Percentiles rank a stretch among this genome's conserved stretches.
phyloP scores from a whole-genome alignment of 2,888 invertebrate genomes.

The Heliconius hortense region DNA sequence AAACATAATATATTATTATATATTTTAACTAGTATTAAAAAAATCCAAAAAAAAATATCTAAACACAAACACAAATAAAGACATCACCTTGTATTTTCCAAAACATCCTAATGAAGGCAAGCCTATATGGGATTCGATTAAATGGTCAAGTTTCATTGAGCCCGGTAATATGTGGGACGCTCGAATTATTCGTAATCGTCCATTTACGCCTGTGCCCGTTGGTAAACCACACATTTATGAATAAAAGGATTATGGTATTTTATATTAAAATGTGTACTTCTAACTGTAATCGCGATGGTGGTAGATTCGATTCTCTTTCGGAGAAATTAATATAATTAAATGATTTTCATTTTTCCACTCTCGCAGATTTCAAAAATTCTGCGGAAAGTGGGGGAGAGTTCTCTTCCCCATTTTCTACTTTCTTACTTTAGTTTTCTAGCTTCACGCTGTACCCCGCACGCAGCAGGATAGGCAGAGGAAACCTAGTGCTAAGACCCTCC shows the following conservation, averaged over 20 bases:
- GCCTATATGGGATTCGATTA: constrained; percentile 17
- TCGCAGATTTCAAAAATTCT: too few relatives aligned
- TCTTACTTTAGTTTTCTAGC: too few relatives aligned
- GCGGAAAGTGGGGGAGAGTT: too few relatives aligned
- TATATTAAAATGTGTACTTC: background rate
- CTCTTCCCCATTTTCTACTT: too few relatives aligned
- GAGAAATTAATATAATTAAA: too few relatives aligned
- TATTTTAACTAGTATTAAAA: background rate
- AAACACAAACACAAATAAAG: background rate
- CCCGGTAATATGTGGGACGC: constrained; percentile 20
- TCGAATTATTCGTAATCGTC: constrained; percentile 25
- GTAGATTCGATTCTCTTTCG: too few relatives aligned
- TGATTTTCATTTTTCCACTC: too few relatives aligned
- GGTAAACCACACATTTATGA: background rate
- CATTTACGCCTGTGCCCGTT: constrained; percentile 12
- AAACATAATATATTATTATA: too few relatives aligned
- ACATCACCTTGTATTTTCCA: background rate
- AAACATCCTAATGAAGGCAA: constrained; percentile 9
- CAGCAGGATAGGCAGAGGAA: too few relatives aligned
- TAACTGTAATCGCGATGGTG: too few relatives aligned
- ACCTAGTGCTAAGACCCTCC: too few relatives aligned
- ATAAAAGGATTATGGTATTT: background rate
- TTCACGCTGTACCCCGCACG: background rate
- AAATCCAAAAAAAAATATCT: background rate
- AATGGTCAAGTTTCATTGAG: constrained; percentile 24